A percentile compares a stretch with the other conserved stretches of the same genome.
Evolutionary conservation across 2,113 vertebrate genomes (phyloP).

Genomic region (Dromas ardeola): DNA sequence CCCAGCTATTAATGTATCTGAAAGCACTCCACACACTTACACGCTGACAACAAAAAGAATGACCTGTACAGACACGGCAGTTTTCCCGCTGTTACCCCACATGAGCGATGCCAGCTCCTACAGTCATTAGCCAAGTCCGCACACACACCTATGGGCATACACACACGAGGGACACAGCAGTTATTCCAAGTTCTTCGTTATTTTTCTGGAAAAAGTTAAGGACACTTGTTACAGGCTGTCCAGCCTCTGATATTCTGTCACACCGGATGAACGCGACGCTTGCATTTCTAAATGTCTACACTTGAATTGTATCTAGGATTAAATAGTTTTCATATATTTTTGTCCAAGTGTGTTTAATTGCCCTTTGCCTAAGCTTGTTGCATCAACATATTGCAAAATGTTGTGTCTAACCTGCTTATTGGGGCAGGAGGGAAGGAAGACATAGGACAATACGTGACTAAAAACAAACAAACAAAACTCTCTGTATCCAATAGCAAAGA

Average conservation of each 20-base stretch:
- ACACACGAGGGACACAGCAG: fast-evolving
- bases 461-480: background rate
- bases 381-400: background rate
- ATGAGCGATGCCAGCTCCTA: background rate
- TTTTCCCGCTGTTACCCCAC: background rate
- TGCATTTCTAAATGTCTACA: background rate
- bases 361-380: background rate
- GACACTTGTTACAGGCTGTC: background rate
- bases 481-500: background rate
- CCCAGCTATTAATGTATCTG: background rate
- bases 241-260: background rate
- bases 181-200: background rate
- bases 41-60: background rate
- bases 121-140: background rate
- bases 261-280: fast-evolving
- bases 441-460: background rate
- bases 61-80: background rate
- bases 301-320: background rate
- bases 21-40: background rate
- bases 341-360: background rate
- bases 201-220: background rate
- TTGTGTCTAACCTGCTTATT: background rate
- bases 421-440: too few relatives aligned
- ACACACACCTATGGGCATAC: fast-evolving
- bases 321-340: background rate